Percentiles rank a stretch among this genome's conserved stretches.
Evolutionary conservation across 2,113 vertebrate genomes (phyloP).

Genomic region (Dicentrarchus labrax): DNA sequence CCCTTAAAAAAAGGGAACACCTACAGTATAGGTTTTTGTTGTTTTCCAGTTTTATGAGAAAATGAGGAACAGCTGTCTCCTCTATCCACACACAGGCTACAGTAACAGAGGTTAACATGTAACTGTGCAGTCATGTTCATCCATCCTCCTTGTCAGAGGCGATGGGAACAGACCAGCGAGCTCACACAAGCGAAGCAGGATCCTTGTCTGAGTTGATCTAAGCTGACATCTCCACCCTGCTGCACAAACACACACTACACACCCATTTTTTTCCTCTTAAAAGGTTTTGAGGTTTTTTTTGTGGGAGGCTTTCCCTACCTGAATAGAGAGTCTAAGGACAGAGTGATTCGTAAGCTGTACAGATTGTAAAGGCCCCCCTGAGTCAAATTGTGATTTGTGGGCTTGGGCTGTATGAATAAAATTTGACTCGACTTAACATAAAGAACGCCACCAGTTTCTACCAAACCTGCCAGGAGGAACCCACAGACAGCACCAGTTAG

Average conservation of each 20-base stretch:
- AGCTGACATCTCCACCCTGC: slow-evolving; percentile 47
- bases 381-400: no score
- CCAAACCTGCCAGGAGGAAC: slow-evolving; percentile 31
- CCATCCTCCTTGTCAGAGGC: not conserved
- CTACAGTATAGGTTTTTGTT: not conserved
- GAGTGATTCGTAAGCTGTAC: no score
- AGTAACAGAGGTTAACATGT: not conserved
- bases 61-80: no score
- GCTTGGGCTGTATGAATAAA: no score
- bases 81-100: not conserved
- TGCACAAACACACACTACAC: slow-evolving; percentile 34
- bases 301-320: no score
- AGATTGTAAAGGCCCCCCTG: no score
- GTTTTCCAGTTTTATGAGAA: not conserved
- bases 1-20: not conserved
- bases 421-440: not conserved
- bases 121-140: not conserved
- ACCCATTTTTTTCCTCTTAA: no score
- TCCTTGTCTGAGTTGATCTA: slow-evolving; percentile 28
- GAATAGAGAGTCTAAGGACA: no score
- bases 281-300: no score
- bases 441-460: slow-evolving; percentile 22
- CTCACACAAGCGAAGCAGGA: slow-evolving; percentile 13
- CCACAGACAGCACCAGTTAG: slow-evolving; percentile 19
- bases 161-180: not conserved